phyloP scores from a whole-genome alignment of 2,113 vertebrate genomes.

The Pelecanoides urinatrix region DNA sequence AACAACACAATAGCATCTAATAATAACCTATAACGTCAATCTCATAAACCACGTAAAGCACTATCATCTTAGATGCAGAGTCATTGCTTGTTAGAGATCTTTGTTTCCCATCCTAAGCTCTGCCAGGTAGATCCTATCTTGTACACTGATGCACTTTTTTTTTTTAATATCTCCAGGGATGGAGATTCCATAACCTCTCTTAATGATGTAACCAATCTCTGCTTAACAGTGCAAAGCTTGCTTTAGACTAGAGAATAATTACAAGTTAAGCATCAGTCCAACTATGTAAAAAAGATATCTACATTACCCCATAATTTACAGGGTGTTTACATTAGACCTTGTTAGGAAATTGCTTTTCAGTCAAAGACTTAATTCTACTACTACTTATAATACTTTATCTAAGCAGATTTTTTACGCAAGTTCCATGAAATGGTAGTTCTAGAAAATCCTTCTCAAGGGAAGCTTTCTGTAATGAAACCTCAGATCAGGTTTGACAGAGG shows the following conservation, averaged over 20 bases:
- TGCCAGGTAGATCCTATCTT: neutral
- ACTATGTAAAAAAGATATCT: rapidly evolving
- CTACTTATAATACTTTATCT: neutral
- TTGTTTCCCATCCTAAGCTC: neutral
- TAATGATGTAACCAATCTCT: neutral
- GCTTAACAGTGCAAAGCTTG: neutral
- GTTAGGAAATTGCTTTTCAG: neutral
- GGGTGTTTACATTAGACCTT: neutral
- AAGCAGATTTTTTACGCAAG: neutral
- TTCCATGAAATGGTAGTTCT: neutral
- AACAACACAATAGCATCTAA: neutral
- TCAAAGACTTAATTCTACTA: neutral
- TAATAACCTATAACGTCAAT: neutral
- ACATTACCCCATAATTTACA: neutral
- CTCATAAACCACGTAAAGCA: neutral
- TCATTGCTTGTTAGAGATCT: neutral
- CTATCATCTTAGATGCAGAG: neutral
- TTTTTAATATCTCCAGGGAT: neutral
- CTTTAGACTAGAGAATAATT: neutral
- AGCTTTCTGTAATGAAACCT: neutral
- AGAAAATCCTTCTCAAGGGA: neutral
- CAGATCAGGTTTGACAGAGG: neutral
- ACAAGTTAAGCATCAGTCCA: neutral
- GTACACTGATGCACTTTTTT: too few species aligned
- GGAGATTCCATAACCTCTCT: neutral